A percentile compares a stretch with the other conserved stretches of the same genome.
phyloP scores from a whole-genome alignment of 2,113 vertebrate genomes.

The Machaerirhynchus nigripectus region DNA sequence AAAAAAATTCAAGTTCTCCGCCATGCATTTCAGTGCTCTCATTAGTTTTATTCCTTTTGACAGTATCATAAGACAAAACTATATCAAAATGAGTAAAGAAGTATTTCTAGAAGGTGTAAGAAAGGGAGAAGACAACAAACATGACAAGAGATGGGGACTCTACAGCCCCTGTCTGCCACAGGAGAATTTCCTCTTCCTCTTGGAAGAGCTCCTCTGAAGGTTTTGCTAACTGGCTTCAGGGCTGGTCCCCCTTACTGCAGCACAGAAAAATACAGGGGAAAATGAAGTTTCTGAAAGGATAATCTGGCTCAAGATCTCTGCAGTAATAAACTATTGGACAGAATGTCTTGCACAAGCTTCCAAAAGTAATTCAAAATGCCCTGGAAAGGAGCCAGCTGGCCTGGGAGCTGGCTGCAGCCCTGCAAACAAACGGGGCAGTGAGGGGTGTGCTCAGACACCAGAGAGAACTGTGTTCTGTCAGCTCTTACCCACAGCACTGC shows the following conservation, averaged over 20 bases:
- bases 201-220: not conserved
- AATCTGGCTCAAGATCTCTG: not conserved
- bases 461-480: not conserved
- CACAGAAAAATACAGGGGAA: not conserved
- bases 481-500: not conserved
- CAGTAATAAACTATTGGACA: not conserved
- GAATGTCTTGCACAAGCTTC: not conserved
- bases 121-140: not conserved
- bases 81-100: not conserved
- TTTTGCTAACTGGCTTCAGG: not conserved
- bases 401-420: not conserved
- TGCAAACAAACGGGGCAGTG: not conserved
- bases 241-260: not conserved
- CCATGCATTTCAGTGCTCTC: not conserved
- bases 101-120: not conserved
- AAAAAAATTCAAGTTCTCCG: not conserved
- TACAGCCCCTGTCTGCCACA: not conserved
- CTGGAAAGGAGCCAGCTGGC: slow-evolving; percentile 24
- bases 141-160: not conserved
- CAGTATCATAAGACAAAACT: not conserved
- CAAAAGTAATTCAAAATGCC: not conserved
- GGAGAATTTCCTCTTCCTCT: not conserved
- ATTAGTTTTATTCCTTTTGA: not conserved
- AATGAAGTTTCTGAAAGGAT: not conserved
- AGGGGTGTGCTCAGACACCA: not conserved